Conservation (phyloP, 2,888 invertebrate genomes). For the Agrochola circellaris region DNA sequence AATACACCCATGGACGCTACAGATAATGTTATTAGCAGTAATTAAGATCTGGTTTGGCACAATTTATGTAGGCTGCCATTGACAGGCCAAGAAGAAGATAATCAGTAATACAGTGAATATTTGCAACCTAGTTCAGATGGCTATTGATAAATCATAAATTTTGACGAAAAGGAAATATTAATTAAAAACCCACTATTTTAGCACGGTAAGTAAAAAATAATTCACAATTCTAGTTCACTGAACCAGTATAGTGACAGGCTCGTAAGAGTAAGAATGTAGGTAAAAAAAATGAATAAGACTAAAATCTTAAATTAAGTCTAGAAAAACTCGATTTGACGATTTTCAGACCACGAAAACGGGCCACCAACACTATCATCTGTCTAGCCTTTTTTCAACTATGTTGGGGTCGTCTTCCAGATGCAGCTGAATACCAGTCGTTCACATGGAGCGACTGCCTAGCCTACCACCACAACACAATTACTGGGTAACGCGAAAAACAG, state of each 20-base stretch:
- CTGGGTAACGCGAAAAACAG: not conserved
- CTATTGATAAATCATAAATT: not conserved
- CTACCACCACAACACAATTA: not conserved
- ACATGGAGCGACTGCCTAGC: too few species aligned
- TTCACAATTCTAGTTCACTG: too few species aligned
- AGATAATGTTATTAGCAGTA: not conserved
- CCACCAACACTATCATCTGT: not conserved
- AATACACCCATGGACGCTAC: too few species aligned
- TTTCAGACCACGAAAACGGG: too few species aligned
- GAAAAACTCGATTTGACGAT: too few species aligned
- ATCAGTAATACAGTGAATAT: not conserved
- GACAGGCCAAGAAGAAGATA: too few species aligned
- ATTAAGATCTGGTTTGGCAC: too few species aligned
- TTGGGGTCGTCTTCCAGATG: too few species aligned
- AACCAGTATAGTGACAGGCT: not conserved
- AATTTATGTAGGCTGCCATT: not conserved
- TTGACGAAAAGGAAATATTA: not conserved
- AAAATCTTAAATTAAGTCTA: not conserved
- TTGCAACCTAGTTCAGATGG: not conserved
- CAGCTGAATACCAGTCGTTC: too few species aligned
- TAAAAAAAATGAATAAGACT: not conserved
- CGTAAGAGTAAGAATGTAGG: not conserved
- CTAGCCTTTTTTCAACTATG: not conserved
- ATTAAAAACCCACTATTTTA: not conserved
- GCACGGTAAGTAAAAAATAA: not conserved